Base-by-base conservation (phyloP, 2,797 vertebrate species). In the Oreochromis mossambicus region DNA sequence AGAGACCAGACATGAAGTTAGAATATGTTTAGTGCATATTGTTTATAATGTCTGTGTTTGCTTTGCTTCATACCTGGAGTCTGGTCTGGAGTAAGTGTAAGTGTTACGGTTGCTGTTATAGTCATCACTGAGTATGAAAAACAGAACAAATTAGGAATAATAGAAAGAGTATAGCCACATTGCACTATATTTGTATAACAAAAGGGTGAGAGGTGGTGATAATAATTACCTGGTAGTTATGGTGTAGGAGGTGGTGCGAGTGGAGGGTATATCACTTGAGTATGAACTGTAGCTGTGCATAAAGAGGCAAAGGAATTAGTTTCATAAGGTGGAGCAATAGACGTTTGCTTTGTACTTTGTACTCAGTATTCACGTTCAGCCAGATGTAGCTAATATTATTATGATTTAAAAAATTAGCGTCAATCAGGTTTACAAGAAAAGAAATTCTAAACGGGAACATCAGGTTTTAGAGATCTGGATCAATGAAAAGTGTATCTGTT, bases 281-380 rank as follows among this genome's bases (percentile, higher is more conserved):
- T 94, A 95, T 2, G 86, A 93, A 80, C 85, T 95, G 91, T 92
- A 92, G 54, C 88, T 95, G 26, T 26, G 26, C 26, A 78, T 73
- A 43, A 63, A 89, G 46, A 75, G 4, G 43, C 7, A 87, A 5
- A 75, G 2, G 2, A 17, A 38, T 43, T 4, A 83, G 10, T 29
- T 66, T 21, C 17, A 78, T 5, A 17, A 14, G 29, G 26, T 26
- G 26, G 26, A 26, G 26, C 26, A 26, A 26, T 4, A 26, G 26
- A 26, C 26, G 26, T 26, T 26, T 26, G 26, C 26, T 26, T 26
- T 26, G 26, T 26, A 26, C 26, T 26, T 26, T 26, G 26, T 26
- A 26, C 26, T 26, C 26, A 26, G 26, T 26, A 26, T 26, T 26
- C 26, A 4, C 26, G 26, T 26, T 26, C 26, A 63, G 58, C 32